phyloP scores from a whole-genome alignment of 2,888 invertebrate species.

The Eupithecia subumbrata region DNA sequence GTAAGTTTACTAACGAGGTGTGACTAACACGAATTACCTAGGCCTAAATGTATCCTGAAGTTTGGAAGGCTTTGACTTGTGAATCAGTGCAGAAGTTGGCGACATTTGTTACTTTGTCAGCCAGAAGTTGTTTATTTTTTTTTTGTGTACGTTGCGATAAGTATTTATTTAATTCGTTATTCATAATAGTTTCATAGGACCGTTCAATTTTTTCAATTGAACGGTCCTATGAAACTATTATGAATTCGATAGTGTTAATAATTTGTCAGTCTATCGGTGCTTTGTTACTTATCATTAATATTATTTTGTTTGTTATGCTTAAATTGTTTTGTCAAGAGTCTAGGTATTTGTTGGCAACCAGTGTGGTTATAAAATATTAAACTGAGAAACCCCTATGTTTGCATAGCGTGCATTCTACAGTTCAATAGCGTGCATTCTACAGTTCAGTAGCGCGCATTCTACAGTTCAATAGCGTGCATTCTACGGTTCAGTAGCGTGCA shows the following conservation, averaged over 20 bases:
- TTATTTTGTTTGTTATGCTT: conserved; percentile 16
- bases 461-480: conserved; percentile 29
- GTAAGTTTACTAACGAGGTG: conserved; percentile 12
- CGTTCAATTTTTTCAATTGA: background rate
- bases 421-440: too few species aligned
- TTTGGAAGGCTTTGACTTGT: background rate
- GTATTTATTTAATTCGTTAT: background rate
- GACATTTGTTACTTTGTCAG: background rate
- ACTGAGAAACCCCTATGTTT: conserved; percentile 39
- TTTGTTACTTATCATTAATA: conserved; percentile 30
- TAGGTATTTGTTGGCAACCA: background rate
- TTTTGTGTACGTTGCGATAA: conserved; percentile 12
- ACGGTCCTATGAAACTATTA: background rate
- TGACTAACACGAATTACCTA: conserved; percentile 14
- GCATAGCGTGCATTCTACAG: conserved; percentile 37
- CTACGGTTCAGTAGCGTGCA: too few species aligned
- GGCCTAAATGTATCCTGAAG: conserved; percentile 3
- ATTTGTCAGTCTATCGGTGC: conserved; percentile 28
- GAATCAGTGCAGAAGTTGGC: background rate
- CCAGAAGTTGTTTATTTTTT: background rate
- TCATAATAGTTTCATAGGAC: background rate
- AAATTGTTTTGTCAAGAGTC: conserved; percentile 11
- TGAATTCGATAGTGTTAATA: conserved; percentile 13
- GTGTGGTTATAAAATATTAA: background rate
- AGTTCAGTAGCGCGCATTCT: too few species aligned